Evolutionary conservation across 1,140 invertebrate genomes (phyloP), one percentile per base, ranked within the genome.

Genomic region (Drosophila triauraria): DNA sequence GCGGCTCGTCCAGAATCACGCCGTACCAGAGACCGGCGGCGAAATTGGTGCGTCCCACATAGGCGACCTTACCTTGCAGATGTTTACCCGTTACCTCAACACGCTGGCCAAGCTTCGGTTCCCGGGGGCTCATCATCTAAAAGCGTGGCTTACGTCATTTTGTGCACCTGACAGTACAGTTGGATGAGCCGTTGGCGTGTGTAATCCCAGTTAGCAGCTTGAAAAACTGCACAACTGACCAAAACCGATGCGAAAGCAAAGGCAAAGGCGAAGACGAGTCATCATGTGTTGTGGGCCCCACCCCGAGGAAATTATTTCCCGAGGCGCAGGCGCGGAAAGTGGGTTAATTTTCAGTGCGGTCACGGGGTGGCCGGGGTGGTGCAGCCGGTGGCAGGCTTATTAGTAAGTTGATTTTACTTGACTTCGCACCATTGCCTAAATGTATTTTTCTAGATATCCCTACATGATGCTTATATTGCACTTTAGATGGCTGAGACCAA

Each of bases 1-100:
- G 97, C 0, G 97, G 95, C 88, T 98, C 97, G 91, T 98, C 97
- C 53, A 99, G 93, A 75, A 97, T 95, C 3, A 99, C 95, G 8
- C 98, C 98, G 77, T 98, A 95, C 98, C 98, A 99, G 93, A 97
- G 97, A 43, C 97, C 98, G 61, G 95, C 93, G 0, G 97, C 96
- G 93, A 98, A 98, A 59, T 94, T 94, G 0, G 97, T 97, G 74
- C 95, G 94, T 17, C 98, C 98, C 50, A 97, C 94, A 93, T 96
- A 98, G 1, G 97, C 97, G 30, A 98, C 95, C 6, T 94, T 94
- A 1, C 97, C 97, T 82, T 95, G 95, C 53, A 96, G 95, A 91
- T 96, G 96, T 93, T 97, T 97, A 3, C 95, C 96, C 20, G 94
- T 93, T 27, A 98, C 95, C 93, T 97, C 95, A 50, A 98, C 97